Base-by-base conservation (phyloP, 53 echinoderm and acorn worm genomes). In the Echinarachnius parma region DNA sequence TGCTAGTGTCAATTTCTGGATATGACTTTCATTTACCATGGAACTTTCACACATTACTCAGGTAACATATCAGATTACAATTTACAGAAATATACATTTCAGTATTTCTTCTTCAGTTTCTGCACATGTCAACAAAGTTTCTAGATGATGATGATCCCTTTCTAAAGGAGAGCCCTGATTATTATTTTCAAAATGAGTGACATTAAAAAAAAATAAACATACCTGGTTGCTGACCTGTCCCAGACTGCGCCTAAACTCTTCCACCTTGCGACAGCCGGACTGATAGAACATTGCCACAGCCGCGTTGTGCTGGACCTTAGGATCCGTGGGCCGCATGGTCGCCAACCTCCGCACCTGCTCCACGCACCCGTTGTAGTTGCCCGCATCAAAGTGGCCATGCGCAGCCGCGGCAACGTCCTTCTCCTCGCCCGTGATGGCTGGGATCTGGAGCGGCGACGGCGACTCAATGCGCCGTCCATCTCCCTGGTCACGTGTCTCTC, bases 231-330 rank as follows among this genome's bases (percentile, higher is more conserved):
- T 87, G 35, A 87, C 84, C 27, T 91, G 84, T 14, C 82, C 82
- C n/a, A 96, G 64, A 3, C 84, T 77, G 70, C 85, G 84, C 36
- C 82, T 76, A 34, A 89, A 72, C 18, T 96, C 91, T 28, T 96
- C 96, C 1, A 81, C 85, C 63, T 88, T 80, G 18, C 66, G 78
- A 45, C 91, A 96, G 18, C 91, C 91, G 23, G 91, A 85, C 77
- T 85, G 91, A 62, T 87, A 91, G 80, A 87, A 96, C 59, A 75
- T 62, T 1, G 91, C 82, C 34, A 96, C 88, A 2, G 81, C 77
- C 60, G 84, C 39, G 50, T 96, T 96, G 29, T 96, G 96, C 59
- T 64, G 78, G 26, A 96, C 87, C 48, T 91, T 91, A 13, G 82
- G 58, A 33, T 91, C 87, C 35, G 39, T 79, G 23, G 76, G 78